Evolutionary conservation across 2,888 invertebrate species (phyloP).

Genomic region (Folsomia manolachei): DNA sequence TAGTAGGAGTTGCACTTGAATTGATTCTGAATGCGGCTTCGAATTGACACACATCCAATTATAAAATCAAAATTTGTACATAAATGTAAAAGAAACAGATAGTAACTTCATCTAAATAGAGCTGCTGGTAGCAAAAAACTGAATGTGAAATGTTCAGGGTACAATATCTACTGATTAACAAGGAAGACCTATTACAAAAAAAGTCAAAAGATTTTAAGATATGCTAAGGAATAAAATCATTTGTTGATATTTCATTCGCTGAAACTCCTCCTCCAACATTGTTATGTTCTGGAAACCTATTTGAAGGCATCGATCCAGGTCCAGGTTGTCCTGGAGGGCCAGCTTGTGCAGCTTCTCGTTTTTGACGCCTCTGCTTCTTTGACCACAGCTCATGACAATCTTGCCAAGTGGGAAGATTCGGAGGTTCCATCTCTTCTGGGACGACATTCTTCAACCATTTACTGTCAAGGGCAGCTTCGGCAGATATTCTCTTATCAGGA

Average conservation of each 20-base stretch:
- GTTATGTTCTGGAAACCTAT: constrained; percentile 28
- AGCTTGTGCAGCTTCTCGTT: constrained; percentile 71
- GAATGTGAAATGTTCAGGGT: too few species aligned
- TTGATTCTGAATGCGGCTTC: too few species aligned
- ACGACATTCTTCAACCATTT: constrained; percentile 88
- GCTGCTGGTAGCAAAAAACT: too few species aligned
- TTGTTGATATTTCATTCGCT: neutral
- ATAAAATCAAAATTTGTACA: too few species aligned
- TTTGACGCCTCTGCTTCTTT: constrained; percentile 84
- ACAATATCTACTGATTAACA: neutral
- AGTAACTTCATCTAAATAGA: too few species aligned
- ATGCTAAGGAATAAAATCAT: constrained; percentile 33
- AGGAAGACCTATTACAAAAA: neutral
- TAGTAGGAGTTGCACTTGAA: too few species aligned
- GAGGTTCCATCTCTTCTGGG: constrained; percentile 72
- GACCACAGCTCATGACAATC: constrained; percentile 99
- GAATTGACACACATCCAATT: too few species aligned
- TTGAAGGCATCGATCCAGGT: neutral
- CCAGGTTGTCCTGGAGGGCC: constrained; percentile 2
- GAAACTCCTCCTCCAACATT: neutral
- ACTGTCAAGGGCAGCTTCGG: constrained; percentile 87
- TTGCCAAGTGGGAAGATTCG: constrained; percentile 88
- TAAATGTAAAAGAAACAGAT: too few species aligned
- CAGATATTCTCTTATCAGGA: constrained; percentile 87
- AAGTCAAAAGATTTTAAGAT: neutral